Percentiles rank a stretch among this genome's conserved stretches.
Conservation (phyloP, 2,888 invertebrate genomes). For the Odiellus spinosus region DNA sequence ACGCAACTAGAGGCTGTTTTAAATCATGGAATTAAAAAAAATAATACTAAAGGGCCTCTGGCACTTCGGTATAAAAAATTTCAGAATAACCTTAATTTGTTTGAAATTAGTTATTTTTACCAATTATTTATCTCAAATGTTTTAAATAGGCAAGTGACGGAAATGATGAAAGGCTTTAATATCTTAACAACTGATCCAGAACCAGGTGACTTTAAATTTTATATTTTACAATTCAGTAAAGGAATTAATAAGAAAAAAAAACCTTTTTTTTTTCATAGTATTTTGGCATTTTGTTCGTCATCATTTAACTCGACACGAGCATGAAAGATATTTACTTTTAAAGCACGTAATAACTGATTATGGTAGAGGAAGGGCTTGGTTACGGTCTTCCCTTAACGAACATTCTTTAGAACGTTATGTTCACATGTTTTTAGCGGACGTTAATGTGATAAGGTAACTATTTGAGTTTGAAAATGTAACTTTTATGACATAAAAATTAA, state of each 20-base stretch:
- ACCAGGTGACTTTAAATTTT: constrained; percentile 24
- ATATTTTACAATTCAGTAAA: no score
- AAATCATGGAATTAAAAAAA: constrained; percentile 51
- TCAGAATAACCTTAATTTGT: no score
- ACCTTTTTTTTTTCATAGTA: constrained; percentile 26
- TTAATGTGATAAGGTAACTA: constrained; percentile 37
- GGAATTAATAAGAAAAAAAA: no score
- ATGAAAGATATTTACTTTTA: constrained; percentile 61
- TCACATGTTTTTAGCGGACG: constrained; percentile 52
- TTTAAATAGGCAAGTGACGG: constrained; percentile 51
- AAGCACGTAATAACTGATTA: constrained; percentile 37
- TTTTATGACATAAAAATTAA: neutral
- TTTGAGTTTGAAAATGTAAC: neutral
- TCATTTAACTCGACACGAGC: constrained; percentile 71
- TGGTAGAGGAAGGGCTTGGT: constrained; percentile 72
- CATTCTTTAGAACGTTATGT: constrained; percentile 61
- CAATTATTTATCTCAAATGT: no score
- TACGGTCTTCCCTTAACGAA: constrained; percentile 78
- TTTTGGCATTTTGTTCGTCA: constrained; percentile 34
- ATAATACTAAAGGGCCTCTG: constrained; percentile 33
- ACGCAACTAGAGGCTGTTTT: constrained; percentile 57
- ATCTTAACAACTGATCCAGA: constrained; percentile 28
- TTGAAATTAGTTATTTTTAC: no score
- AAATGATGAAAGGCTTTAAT: constrained; percentile 42
- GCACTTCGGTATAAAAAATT: constrained; percentile 30